Evolutionary conservation across 2,888 invertebrate genomes (phyloP), one percentile per base, ranked within the genome.

Genomic region (Stenoptilia bipunctidactyla): DNA sequence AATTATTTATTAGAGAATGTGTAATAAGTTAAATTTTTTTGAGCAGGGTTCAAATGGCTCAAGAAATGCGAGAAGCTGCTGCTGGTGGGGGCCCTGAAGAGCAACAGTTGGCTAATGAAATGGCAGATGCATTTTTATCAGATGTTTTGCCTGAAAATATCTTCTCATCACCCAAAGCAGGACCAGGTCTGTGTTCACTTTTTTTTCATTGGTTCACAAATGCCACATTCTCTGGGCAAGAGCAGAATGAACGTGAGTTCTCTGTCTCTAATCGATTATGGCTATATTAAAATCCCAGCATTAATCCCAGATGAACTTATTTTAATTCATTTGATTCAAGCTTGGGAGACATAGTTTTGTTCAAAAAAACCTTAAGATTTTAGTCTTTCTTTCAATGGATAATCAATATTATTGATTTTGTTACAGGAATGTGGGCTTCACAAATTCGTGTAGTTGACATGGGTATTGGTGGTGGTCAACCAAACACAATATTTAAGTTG

Each of bases 21-120:
- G 9, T 25, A 25, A 25, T 5, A 25, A 25, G 9, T 5, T 25
- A 6, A 25, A 6, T 25, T 25, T 25, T 25, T 25, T 25, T 25
- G 25, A n/a, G 8, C 44, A 89, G 96, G 55, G 87, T 95, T 40
- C 98, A 98, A 85, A 97, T 99, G 95, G 98, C 98, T 0, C 96
- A 97, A 65, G 97, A 98, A 80, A 97, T 98, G 95, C 90, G 96
- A 44, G 97, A 97, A 71, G 96, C 98, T 0, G 98, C 98, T 1
- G 76, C 84, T 0, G 82, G 83, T 0, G 80, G 82, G 1, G 97
- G 94, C 0, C 94, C 95, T 35, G 97, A 97, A 50, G 98, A 99
- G 63, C 92, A 94, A 48, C 96, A 97, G 54, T 83, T 98, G 39
- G 98, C 98, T 0, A 92, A 93, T 51, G 97, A 99, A 86, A 96